A percentile compares a stretch with the other conserved stretches of the same genome.
phyloP scores from a whole-genome alignment of 2,113 vertebrate genomes.

The Antigone vipio region DNA sequence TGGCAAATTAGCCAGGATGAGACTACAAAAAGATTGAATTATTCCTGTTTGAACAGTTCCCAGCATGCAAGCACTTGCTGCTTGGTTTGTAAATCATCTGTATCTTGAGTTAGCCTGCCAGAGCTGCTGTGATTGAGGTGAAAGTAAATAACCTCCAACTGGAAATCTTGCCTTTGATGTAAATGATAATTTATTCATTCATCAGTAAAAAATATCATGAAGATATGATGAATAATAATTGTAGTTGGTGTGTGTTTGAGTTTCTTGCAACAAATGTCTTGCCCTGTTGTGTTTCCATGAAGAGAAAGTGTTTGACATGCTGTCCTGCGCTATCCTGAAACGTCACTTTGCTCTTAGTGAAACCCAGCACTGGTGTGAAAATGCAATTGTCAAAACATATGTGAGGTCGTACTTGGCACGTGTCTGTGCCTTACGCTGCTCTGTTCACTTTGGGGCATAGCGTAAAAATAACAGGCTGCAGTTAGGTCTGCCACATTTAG shows the following conservation, averaged over 20 bases:
- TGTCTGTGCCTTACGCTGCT: background rate
- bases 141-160: conserved; percentile 7
- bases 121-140: conserved; percentile 1
- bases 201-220: background rate
- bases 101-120: conserved; percentile 12
- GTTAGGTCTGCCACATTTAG: background rate
- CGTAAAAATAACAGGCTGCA: background rate
- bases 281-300: background rate
- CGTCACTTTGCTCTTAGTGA: background rate
- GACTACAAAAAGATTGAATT: conserved; percentile 45
- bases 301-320: background rate
- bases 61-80: conserved; percentile 27
- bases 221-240: background rate
- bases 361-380: background rate
- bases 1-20: conserved; percentile 19
- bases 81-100: conserved; percentile 26
- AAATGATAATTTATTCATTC: background rate
- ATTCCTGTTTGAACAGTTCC: conserved; percentile 55
- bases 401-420: background rate
- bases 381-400: background rate
- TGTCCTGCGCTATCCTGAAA: background rate
- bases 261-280: background rate
- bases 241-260: background rate
- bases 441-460: background rate
- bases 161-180: conserved; percentile 2